These are phyloP conservation scores for Onychostoma macrolepis DNA, from an alignment of 2,113 vertebrate species.

Conservation along the genomic window DNA sequence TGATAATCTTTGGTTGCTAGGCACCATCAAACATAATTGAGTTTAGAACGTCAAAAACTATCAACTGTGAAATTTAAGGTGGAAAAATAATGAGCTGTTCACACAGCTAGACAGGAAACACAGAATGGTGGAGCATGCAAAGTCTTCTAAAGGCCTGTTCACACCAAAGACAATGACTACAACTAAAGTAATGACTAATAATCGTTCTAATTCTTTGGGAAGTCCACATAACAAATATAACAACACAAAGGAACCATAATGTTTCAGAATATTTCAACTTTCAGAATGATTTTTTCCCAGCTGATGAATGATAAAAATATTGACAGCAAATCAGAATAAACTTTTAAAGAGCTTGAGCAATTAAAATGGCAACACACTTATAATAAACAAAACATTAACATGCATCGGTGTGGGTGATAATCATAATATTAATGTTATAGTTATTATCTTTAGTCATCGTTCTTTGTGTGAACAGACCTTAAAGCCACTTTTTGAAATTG, in stretches of 20 bases:
- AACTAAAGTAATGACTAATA: background rate
- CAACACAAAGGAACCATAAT: background rate
- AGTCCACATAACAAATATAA: background rate
- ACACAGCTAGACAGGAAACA: background rate
- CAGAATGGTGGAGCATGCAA: background rate
- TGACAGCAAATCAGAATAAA: background rate
- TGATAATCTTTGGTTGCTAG: conserved; percentile 22
- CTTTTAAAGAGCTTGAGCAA: background rate
- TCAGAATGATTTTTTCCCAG: background rate
- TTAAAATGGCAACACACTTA: background rate
- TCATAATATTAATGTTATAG: no score
- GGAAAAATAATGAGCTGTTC: background rate
- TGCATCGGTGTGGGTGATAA: no score
- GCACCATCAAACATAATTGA: conserved; percentile 18
- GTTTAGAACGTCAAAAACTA: background rate
- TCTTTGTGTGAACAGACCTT: background rate
- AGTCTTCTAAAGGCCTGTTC: background rate
- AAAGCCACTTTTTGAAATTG: background rate
- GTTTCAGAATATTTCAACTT: background rate
- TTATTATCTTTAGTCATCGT: no score
- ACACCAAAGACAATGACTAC: background rate
- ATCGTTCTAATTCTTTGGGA: background rate
- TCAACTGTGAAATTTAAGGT: background rate
- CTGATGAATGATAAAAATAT: background rate
- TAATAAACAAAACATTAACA: background rate